These are phyloP conservation scores for Pachyuromys duprasi DNA, from an alignment of 2,797 vertebrate species.

Conservation along the genomic window DNA sequence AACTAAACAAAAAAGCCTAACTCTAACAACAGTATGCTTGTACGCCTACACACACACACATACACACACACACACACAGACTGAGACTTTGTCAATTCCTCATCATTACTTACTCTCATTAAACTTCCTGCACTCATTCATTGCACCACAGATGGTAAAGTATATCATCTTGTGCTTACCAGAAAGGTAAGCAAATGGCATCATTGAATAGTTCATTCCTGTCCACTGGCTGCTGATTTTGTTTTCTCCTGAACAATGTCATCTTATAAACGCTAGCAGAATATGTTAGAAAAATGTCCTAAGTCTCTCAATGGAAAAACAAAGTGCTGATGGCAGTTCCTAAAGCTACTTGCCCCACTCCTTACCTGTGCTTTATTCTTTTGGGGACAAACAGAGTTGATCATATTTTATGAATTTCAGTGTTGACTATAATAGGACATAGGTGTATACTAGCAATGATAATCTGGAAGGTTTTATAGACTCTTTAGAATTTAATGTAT, in stretches of 20 bases:
- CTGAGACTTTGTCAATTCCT: background rate
- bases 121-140: background rate
- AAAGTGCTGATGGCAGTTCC: background rate
- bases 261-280: background rate
- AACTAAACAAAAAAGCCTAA: background rate
- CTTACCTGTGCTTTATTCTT: background rate
- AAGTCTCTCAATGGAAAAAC: background rate
- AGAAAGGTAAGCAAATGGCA: background rate
- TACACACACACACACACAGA: background rate
- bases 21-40: background rate
- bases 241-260: background rate
- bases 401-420: background rate
- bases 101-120: background rate
- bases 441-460: background rate
- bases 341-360: rapidly evolving
- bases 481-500: slow-evolving; percentile 34
- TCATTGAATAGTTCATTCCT: background rate
- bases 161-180: background rate
- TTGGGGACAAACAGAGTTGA: background rate
- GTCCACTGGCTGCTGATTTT: background rate
- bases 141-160: background rate
- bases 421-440: background rate
- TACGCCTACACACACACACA: background rate
- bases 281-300: background rate
- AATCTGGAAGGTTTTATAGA: background rate